Evolutionary conservation across 2,797 vertebrate species (phyloP), one percentile per base, ranked within the genome.

Genomic region (Halcyon chelicuti): DNA sequence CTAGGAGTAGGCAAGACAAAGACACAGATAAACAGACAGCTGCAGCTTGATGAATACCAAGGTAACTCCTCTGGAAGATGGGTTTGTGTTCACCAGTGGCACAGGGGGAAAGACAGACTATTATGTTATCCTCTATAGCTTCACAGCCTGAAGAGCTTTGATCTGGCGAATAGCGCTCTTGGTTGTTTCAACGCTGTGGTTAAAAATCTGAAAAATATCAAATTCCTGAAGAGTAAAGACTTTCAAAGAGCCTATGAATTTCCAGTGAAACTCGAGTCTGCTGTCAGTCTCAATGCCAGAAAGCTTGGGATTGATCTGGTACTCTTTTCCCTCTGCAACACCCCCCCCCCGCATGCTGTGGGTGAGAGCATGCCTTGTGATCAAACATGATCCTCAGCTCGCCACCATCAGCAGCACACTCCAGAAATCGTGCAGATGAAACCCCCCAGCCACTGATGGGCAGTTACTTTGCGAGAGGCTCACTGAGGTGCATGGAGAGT

Each of bases 331-430:
- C 47, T 31, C n/a, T 1, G 3, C 40, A 77, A 58, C 12, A 12
- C 37, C 6, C 1, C 49, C n/a, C n/a, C n/a, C 16, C 0, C 8
- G 0, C 3, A 3, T 37, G 52, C 55, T 37, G 25, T 6, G 61
- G 47, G 39, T 33, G 52, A 83, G 54, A 62, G 33, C 2, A 1
- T 11, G 52, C 49, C 82, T 60, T 20, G 33, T n/a, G 49, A 79
- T 46, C 75, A 83, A 29, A 83, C 1, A 1, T 2, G 10, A 39
- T 49, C 51, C 42, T 71, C 85, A 37, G 26, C 44, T 89, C 4
- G 0, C 35, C 57, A 29, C 25, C 0, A 0, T 7, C 40, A 65
- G 76, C 65, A 57, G 51, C 57, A 71, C 2, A 3, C 23, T 55
- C 42, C 76, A 61, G 33, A 58, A 52, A 46, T 5, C 54, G 22